Evolutionary conservation across 2,113 vertebrate genomes (phyloP).

Genomic region (Triplophysa rosa): DNA sequence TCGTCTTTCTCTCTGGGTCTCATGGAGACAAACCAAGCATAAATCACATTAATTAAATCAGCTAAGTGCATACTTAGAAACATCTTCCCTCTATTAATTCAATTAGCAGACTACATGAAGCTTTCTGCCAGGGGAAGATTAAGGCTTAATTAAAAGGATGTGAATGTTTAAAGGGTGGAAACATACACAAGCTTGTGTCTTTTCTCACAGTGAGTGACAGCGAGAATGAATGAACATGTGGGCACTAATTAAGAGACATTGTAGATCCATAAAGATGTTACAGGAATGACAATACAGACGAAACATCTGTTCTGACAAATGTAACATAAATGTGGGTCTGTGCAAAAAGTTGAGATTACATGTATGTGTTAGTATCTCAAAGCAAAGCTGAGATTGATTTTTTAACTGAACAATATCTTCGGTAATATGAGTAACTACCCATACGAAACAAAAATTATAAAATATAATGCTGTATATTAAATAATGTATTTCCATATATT

Average conservation of each 20-base stretch:
- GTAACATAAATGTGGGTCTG: background rate
- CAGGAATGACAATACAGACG: slow-evolving; percentile 83
- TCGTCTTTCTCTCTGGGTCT: slow-evolving; percentile 73
- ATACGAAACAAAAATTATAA: too few relatives aligned
- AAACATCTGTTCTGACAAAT: slow-evolving; percentile 75
- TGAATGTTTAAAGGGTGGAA: slow-evolving; percentile 84
- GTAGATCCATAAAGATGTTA: slow-evolving; percentile 91
- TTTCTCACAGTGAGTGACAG: slow-evolving; percentile 71
- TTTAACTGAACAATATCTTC: too few relatives aligned
- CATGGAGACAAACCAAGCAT: slow-evolving; percentile 92
- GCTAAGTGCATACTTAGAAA: slow-evolving; percentile 97
- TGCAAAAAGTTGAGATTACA: background rate
- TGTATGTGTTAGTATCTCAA: too few relatives aligned
- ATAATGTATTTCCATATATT: too few relatives aligned
- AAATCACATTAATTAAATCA: slow-evolving; percentile 99
- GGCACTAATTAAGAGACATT: slow-evolving; percentile 96
- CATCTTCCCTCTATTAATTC: slow-evolving; percentile 99
- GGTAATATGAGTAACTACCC: too few relatives aligned
- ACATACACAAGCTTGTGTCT: slow-evolving; percentile 70
- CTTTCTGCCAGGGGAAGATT: slow-evolving; percentile 97
- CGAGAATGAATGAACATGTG: slow-evolving; percentile 95
- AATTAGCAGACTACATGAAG: slow-evolving; percentile 98
- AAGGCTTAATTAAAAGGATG: slow-evolving; percentile 99
- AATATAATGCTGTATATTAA: too few relatives aligned
- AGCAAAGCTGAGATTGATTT: too few relatives aligned